A percentile compares a stretch with the other conserved stretches of the same genome.
Conservation (phyloP, 2,797 vertebrate genomes). For the Typhlichthys subterraneus region DNA sequence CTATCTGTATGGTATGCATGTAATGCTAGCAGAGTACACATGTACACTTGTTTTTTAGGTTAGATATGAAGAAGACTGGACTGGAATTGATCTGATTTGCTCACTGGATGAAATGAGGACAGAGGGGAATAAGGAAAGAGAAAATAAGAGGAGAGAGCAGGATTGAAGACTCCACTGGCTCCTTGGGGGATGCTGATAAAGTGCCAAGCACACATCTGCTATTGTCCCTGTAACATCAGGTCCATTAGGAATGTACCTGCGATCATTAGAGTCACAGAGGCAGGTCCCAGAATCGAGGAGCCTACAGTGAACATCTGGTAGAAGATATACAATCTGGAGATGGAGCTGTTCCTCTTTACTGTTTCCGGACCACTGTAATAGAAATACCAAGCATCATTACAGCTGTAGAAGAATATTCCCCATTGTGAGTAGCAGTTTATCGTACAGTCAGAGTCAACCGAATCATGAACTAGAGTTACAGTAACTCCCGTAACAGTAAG, state of each 20-base stretch:
- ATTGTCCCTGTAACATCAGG: too few species aligned
- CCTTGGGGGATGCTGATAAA: not conserved
- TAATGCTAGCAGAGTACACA: too few species aligned
- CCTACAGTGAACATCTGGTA: constrained; percentile 66
- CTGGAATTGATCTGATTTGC: not conserved
- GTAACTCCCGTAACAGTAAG: not conserved
- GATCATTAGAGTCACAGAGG: constrained; percentile 83
- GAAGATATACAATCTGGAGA: constrained; percentile 5
- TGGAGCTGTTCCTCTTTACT: constrained; percentile 11
- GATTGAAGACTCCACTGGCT: not conserved
- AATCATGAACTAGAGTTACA: not conserved
- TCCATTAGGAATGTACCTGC: constrained; percentile 66
- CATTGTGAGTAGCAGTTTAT: too few species aligned
- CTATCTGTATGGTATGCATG: too few species aligned
- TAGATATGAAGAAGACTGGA: not conserved
- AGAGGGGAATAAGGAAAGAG: not conserved
- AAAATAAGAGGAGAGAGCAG: not conserved
- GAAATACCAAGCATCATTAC: not conserved
- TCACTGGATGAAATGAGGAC: not conserved
- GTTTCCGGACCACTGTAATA: not conserved
- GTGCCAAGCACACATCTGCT: not conserved
- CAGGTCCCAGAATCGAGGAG: constrained; percentile 84
- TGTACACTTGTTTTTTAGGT: too few species aligned
- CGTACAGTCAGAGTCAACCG: too few species aligned
- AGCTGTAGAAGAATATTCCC: not conserved